Percentiles rank a stretch among this genome's conserved stretches.
These are phyloP conservation scores for Candoia aspera DNA, from an alignment of 2,113 vertebrate species.

Conservation along the genomic window DNA sequence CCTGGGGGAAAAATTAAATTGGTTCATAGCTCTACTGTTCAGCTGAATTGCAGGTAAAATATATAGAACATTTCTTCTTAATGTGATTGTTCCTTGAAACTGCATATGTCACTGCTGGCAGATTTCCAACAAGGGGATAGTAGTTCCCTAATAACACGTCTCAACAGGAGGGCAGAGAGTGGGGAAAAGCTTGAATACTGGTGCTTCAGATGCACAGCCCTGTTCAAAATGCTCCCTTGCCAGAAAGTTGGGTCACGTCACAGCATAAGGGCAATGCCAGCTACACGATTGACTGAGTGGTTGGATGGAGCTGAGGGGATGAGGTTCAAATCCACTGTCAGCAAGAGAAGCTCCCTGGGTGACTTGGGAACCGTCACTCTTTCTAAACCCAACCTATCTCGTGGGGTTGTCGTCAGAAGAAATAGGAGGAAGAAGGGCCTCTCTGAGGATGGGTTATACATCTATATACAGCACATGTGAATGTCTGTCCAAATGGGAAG, in stretches of 20 bases:
- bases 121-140: not conserved
- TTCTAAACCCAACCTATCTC: not conserved
- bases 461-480: not conserved
- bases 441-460: not conserved
- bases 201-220: accelerated
- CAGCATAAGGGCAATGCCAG: not conserved
- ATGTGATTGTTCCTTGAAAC: not conserved
- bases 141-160: not conserved
- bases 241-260: not conserved
- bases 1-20: constrained; percentile 92
- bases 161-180: not conserved
- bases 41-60: constrained; percentile 78
- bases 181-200: not conserved
- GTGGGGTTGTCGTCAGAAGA: not conserved
- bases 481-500: no score
- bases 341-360: not conserved
- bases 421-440: not conserved
- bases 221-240: not conserved
- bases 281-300: not conserved
- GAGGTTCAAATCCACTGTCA: not conserved
- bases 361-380: not conserved
- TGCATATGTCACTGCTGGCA: not conserved
- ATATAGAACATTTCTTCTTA: not conserved
- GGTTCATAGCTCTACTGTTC: constrained; percentile 84
- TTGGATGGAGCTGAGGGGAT: not conserved